Evolutionary conservation across 2,113 vertebrate genomes (phyloP).

Genomic region (Elanoides forficatus): DNA sequence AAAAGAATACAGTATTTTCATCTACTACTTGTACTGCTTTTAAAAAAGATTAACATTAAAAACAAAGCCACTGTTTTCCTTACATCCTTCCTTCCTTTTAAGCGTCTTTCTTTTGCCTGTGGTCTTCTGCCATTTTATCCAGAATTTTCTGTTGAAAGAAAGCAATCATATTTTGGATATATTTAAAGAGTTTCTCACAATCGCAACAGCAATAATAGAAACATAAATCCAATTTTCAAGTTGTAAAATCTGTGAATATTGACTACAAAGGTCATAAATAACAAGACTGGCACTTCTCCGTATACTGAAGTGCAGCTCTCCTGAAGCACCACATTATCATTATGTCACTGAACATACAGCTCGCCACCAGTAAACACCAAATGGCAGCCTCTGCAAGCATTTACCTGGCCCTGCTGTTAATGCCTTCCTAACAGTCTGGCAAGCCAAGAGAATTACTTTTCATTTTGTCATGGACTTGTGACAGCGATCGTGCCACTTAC

Average conservation of each 20-base stretch:
- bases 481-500: not conserved
- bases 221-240: not conserved
- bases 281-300: not conserved
- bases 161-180: not conserved
- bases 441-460: not conserved
- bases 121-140: constrained; percentile 81
- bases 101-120: constrained; percentile 77
- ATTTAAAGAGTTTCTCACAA: not conserved
- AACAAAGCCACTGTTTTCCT: constrained; percentile 75
- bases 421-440: not conserved
- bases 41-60: constrained; percentile 81
- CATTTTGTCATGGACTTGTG: not conserved
- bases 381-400: not conserved
- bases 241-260: not conserved
- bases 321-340: accelerated
- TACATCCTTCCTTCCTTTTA: constrained; percentile 62
- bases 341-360: accelerated
- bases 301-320: not conserved
- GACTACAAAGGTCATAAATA: not conserved
- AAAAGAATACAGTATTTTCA: constrained; percentile 73
- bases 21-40: constrained; percentile 73
- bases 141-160: constrained; percentile 74
- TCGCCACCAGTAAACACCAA: not conserved
- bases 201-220: not conserved
- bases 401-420: too few species aligned